Percentiles rank a stretch among this genome's conserved stretches.
Evolutionary conservation across 2,888 invertebrate species (phyloP).

Genomic region (Brachypterus glaber): DNA sequence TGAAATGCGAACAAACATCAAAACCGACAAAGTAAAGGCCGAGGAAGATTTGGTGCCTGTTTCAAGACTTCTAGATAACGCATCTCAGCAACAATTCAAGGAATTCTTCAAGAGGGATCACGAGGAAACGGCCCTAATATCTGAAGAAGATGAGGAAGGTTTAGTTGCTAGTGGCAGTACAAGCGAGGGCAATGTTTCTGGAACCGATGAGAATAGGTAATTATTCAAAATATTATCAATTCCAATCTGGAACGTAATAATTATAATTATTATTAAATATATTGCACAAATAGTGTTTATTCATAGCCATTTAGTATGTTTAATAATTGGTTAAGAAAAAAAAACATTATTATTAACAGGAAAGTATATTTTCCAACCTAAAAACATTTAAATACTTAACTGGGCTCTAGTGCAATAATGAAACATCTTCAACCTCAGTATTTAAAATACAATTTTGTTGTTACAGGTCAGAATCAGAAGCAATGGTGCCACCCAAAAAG

Average conservation of each 20-base stretch:
- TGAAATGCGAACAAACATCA: conserved; percentile 22
- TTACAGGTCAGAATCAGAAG: conserved; percentile 57
- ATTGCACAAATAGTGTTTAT: too few relatives aligned
- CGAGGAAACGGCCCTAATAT: conserved; percentile 42
- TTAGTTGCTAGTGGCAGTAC: conserved; percentile 67
- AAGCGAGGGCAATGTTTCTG: conserved; percentile 74
- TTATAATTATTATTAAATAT: too few relatives aligned
- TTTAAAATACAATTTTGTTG: conserved; percentile 9
- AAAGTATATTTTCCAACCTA: too few relatives aligned
- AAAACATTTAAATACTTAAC: too few relatives aligned
- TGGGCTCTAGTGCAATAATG: too few relatives aligned
- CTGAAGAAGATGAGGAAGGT: conserved; percentile 69
- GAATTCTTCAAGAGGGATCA: conserved; percentile 50
- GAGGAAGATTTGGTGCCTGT: conserved; percentile 70
- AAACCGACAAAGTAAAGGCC: conserved; percentile 27
- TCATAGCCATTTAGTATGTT: too few relatives aligned
- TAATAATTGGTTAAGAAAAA: too few relatives aligned
- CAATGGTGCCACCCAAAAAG: conserved; percentile 57
- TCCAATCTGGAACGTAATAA: too few relatives aligned
- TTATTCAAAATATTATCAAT: conserved; percentile 31
- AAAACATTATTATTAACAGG: too few relatives aligned
- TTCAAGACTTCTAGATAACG: conserved; percentile 65
- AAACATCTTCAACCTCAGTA: too few relatives aligned
- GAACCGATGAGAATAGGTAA: conserved; percentile 71
- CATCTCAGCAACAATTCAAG: conserved; percentile 53